Evolutionary conservation across 2,888 invertebrate genomes (phyloP).

Genomic region (Hyles lineata): DNA sequence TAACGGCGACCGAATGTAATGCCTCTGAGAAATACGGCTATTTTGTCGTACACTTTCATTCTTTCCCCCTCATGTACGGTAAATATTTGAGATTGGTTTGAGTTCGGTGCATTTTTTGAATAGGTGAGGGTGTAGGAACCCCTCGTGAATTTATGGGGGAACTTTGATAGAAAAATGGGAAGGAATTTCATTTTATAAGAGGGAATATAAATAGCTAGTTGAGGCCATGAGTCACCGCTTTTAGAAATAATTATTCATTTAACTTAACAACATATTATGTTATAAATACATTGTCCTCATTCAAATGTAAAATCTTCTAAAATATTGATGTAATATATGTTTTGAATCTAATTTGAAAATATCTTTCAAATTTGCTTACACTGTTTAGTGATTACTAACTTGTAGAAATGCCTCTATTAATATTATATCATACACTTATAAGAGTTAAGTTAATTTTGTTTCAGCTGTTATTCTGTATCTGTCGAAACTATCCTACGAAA

Average conservation of each 20-base stretch:
- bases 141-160: not conserved
- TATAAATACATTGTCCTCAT: not conserved
- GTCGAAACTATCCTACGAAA: not conserved
- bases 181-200: not conserved
- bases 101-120: not conserved
- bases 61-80: not conserved
- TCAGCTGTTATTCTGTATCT: too few relatives aligned
- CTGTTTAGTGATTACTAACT: too few relatives aligned
- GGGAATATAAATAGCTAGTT: not conserved
- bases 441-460: too few relatives aligned
- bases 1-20: conserved; percentile 43
- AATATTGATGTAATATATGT: too few relatives aligned
- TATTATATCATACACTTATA: too few relatives aligned
- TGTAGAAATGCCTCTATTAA: too few relatives aligned
- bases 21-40: conserved; percentile 41
- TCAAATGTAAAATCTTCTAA: too few relatives aligned
- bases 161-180: not conserved
- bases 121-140: not conserved
- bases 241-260: not conserved
- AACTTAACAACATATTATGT: not conserved
- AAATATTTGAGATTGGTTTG: not conserved
- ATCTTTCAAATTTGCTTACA: too few relatives aligned
- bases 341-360: too few relatives aligned
- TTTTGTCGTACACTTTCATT: conserved; percentile 30
- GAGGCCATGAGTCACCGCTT: not conserved